Evolutionary conservation across 2,797 vertebrate genomes (phyloP), one percentile per base, ranked within the genome.

Genomic region (Peromyscus aztecus): DNA sequence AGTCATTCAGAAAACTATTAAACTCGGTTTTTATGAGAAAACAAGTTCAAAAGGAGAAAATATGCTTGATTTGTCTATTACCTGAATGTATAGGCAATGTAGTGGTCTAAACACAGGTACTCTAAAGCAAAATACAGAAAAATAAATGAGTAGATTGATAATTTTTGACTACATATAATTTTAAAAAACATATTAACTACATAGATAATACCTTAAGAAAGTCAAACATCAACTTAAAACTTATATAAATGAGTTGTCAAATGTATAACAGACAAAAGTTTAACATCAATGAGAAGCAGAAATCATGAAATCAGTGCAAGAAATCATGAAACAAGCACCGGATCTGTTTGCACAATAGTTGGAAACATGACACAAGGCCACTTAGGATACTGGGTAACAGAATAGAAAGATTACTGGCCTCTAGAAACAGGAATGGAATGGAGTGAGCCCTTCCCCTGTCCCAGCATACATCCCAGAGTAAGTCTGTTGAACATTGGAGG

Each of bases 141-240:
- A 91, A 19, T 57, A 91, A 81, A 52, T 83, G 17, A 93, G 37
- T 81, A 80, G 14, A 55, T 2, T 55, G 40, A 81, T 75, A 88
- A 31, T 75, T 80, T 37, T 37, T 90, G 31, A 63, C 3, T 82
- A 94, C 14, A 81, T 43, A 71, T 8, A 89, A 89, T 37, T 61
- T 65, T 8, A 49, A 90, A 67, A 12, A 3, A 57, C 1, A 57
- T n/a, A 65, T 40, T 86, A 43, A 34, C 8, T 17, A 43, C 37
- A 82, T 19, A 80, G n/a, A 81, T 73, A 94, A 69, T 5, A 86
- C 6, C 11, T 71, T 3, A 77, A 40, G 59, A 55, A n/a, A 91
- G 91, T 55, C 82, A 34, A 67, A 55, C 61, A 55, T 82, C 76
- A 81, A 89, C 10, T 8, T 84, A 91, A 93, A 85, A 76, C 24